These are phyloP conservation scores for Gymnothorax javanicus DNA, from an alignment of 2,797 vertebrate species.

Conservation along the genomic window DNA sequence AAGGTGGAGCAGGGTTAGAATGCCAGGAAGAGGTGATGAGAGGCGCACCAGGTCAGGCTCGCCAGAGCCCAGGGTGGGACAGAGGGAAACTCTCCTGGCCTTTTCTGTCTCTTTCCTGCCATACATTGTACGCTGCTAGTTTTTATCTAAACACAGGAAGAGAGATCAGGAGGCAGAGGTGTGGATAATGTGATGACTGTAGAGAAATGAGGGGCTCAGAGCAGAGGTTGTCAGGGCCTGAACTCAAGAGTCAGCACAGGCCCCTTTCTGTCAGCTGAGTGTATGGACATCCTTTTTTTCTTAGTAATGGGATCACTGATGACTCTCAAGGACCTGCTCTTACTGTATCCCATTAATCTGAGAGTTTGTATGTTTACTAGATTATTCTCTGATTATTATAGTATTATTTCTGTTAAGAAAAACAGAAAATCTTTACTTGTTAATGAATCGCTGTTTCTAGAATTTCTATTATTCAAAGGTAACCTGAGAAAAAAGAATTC, in stretches of 20 bases:
- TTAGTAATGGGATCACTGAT: conserved; percentile 21
- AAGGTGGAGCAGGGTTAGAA: conserved; percentile 29
- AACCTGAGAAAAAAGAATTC: not conserved
- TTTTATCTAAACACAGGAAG: conserved; percentile 32
- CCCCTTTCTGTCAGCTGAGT: conserved; percentile 8
- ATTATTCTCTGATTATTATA: not conserved
- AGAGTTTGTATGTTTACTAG: not conserved
- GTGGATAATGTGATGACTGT: conserved; percentile 2
- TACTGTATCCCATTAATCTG: not conserved
- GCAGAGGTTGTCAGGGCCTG: conserved; percentile 30
- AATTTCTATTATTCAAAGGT: not conserved
- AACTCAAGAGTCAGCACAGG: conserved; percentile 9
- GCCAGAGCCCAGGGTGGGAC: conserved; percentile 3
- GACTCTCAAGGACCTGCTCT: not conserved
- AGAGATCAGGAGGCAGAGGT: not conserved
- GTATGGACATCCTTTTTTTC: not conserved
- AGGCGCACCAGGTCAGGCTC: conserved; percentile 9
- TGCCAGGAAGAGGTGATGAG: conserved; percentile 45
- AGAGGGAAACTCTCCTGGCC: not conserved
- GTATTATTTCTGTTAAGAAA: not conserved
- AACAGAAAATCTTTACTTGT: not conserved
- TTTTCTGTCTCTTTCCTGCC: conserved; percentile 20
- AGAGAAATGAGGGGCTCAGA: conserved; percentile 24
- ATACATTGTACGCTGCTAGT: conserved; percentile 1
- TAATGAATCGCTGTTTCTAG: not conserved